Conservation (phyloP, 2,888 invertebrate species). For the Mechanitis messenoides region DNA sequence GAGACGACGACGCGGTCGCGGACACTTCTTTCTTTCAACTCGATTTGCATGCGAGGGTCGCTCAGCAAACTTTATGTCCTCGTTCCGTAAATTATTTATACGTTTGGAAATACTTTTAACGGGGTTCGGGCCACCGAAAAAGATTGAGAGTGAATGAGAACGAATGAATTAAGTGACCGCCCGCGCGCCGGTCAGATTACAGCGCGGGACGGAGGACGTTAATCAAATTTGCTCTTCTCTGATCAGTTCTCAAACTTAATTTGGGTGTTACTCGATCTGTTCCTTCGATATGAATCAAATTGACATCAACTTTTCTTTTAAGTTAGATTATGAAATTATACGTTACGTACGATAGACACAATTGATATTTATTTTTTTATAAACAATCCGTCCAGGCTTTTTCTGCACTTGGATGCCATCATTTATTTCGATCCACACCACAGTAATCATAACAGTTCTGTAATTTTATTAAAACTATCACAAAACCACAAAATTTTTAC, state of each 20-base stretch:
- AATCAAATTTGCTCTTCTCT: slow-evolving; percentile 47
- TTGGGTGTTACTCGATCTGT: slow-evolving; percentile 28
- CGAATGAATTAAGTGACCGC: slow-evolving; percentile 63
- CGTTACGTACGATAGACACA: not conserved
- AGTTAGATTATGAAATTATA: slow-evolving; percentile 16
- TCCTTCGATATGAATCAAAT: slow-evolving; percentile 27
- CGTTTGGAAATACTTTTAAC: slow-evolving; percentile 75
- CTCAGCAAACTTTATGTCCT: slow-evolving; percentile 75
- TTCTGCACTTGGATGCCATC: too few relatives aligned
- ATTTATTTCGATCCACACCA: too few relatives aligned
- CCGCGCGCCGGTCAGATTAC: slow-evolving; percentile 45
- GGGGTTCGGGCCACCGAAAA: slow-evolving; percentile 59
- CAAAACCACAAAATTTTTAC: too few relatives aligned
- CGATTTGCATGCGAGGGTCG: slow-evolving; percentile 75
- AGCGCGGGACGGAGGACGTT: slow-evolving; percentile 41
- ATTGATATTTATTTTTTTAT: too few relatives aligned
- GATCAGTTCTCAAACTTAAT: slow-evolving; percentile 38
- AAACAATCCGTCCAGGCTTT: too few relatives aligned
- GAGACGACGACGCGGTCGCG: slow-evolving; percentile 58
- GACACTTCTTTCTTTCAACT: slow-evolving; percentile 72
- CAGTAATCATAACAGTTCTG: too few relatives aligned
- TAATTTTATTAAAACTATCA: too few relatives aligned
- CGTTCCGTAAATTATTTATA: slow-evolving; percentile 75
- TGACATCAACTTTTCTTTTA: slow-evolving; percentile 25
- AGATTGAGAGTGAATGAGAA: slow-evolving; percentile 59